These are phyloP conservation scores for Orius insidiosus DNA, from an alignment of 1,140 invertebrate genomes.

Conservation along the genomic window DNA sequence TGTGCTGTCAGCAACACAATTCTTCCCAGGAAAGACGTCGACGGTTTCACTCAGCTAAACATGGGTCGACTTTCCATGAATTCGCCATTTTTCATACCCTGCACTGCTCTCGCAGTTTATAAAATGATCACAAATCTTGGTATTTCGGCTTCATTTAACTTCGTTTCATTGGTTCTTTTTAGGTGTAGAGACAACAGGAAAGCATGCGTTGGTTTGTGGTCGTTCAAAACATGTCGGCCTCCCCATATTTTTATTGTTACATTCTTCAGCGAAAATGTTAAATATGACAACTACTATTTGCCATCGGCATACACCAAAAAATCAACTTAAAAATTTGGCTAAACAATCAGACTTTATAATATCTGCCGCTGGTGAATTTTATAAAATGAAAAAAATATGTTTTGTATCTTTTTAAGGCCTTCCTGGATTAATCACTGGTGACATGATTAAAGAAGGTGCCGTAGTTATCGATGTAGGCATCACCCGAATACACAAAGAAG, in stretches of 20 bases:
- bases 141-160: conserved; percentile 3
- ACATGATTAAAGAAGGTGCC: conserved; percentile 80
- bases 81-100: conserved; percentile 61
- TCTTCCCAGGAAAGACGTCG: conserved; percentile 68
- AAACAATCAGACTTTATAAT: conserved; percentile 68
- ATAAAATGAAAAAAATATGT: background rate
- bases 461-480: conserved; percentile 80
- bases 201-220: conserved; percentile 74
- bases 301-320: conserved; percentile 64
- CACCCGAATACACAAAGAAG: conserved; percentile 42
- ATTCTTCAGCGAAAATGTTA: conserved; percentile 28
- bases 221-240: conserved; percentile 79
- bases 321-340: conserved; percentile 47
- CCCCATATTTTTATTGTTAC: conserved; percentile 63
- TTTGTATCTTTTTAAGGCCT: conserved; percentile 35
- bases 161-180: conserved; percentile 21
- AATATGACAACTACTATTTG: conserved; percentile 61
- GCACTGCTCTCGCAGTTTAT: conserved; percentile 64
- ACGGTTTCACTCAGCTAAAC: conserved; percentile 73
- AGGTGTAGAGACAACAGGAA: conserved; percentile 63
- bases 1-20: conserved; percentile 63
- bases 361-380: conserved; percentile 43
- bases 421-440: conserved; percentile 57
- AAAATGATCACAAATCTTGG: conserved; percentile 46
- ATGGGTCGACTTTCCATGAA: conserved; percentile 57